Percentiles rank a stretch among this genome's conserved stretches.
phyloP scores from a whole-genome alignment of 2,797 vertebrate genomes.

The Alosa sapidissima region DNA sequence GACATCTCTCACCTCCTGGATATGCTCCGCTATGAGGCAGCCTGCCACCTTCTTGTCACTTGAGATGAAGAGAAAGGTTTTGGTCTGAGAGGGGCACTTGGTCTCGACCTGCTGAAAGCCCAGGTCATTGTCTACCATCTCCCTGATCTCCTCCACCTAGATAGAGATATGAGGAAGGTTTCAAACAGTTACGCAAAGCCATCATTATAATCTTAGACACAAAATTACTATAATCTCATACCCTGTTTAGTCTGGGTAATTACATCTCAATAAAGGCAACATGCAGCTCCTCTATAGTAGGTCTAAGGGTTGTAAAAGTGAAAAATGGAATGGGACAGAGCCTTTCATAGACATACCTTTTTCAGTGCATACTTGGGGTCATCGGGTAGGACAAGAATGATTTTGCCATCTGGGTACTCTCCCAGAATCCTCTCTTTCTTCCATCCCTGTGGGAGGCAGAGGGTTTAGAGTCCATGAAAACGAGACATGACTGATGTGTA shows the following conservation, averaged over 20 bases:
- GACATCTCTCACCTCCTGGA: slow-evolving; percentile 87
- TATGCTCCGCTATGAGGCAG: slow-evolving; percentile 97
- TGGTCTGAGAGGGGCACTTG: slow-evolving; percentile 93
- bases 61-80: slow-evolving; percentile 98
- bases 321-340: not conserved
- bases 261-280: not conserved
- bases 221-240: not conserved
- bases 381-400: slow-evolving; percentile 97
- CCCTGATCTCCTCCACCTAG: slow-evolving; percentile 97
- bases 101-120: slow-evolving; percentile 96
- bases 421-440: slow-evolving; percentile 97
- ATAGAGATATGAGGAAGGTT: not conserved
- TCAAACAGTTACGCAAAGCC: not conserved
- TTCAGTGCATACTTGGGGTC: slow-evolving; percentile 98
- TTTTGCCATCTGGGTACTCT: slow-evolving; percentile 96
- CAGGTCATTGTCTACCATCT: slow-evolving; percentile 99
- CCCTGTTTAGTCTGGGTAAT: not conserved
- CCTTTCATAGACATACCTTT: slow-evolving; percentile 84
- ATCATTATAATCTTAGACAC: not conserved
- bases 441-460: slow-evolving; percentile 83
- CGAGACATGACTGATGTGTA: not conserved
- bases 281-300: not conserved
- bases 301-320: not conserved
- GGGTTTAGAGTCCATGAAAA: not conserved
- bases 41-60: slow-evolving; percentile 96